These are phyloP conservation scores for Vannuccia rotundouncinata DNA, from an alignment of 2,888 invertebrate species.

Conservation along the genomic window DNA sequence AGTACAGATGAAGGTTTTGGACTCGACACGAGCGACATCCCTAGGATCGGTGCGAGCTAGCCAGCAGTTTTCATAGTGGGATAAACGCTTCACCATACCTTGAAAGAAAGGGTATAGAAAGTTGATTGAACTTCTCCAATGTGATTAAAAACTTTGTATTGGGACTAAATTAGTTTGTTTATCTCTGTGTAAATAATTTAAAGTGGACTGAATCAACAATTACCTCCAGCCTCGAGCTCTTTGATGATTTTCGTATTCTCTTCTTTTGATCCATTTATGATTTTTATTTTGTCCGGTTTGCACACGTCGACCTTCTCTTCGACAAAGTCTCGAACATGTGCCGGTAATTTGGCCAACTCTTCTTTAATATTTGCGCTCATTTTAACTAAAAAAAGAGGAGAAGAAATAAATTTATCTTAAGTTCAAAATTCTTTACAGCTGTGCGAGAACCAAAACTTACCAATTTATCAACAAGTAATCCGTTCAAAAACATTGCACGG, in stretches of 20 bases:
- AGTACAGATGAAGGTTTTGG: conserved; percentile 45
- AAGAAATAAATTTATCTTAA: neutral
- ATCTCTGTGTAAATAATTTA: too few species aligned
- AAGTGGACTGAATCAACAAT: too few species aligned
- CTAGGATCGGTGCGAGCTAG: conserved; percentile 45
- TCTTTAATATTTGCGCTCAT: neutral
- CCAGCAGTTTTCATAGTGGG: conserved; percentile 41
- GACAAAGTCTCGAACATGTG: conserved; percentile 36
- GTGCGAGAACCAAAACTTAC: too few species aligned
- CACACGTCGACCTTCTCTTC: conserved; percentile 45
- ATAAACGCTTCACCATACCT: conserved; percentile 31
- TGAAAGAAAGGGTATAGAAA: neutral
- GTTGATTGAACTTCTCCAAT: too few species aligned
- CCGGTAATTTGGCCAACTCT: conserved; percentile 22
- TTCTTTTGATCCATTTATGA: conserved; percentile 50
- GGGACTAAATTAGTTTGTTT: too few species aligned
- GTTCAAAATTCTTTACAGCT: too few species aligned
- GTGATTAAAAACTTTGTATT: too few species aligned
- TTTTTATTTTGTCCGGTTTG: conserved; percentile 47
- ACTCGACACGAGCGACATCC: conserved; percentile 46
- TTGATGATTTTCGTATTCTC: conserved; percentile 53
- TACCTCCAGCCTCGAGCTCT: conserved; percentile 59
- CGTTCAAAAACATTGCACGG: too few species aligned
- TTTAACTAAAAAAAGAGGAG: neutral
- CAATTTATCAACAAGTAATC: too few species aligned